A percentile compares a stretch with the other conserved stretches of the same genome.
These are phyloP conservation scores for Bacillus rossius DNA, from an alignment of 1,140 invertebrate species.

Conservation along the genomic window DNA sequence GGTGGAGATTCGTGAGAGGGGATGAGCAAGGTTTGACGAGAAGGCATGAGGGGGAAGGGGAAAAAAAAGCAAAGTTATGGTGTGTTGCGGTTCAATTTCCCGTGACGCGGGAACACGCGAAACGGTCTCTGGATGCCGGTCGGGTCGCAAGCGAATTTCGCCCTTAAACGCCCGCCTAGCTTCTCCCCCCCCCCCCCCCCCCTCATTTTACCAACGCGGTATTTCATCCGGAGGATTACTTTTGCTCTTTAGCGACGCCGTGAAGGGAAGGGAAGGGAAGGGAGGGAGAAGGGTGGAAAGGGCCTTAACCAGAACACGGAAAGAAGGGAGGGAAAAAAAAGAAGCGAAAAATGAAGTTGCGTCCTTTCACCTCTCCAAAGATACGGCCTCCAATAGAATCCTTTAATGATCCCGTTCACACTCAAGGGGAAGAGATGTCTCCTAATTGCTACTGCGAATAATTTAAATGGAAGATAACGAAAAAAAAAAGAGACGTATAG, in stretches of 20 bases:
- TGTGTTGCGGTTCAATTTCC: conserved; percentile 11
- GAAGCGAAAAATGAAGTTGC: too few relatives aligned
- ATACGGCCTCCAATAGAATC: too few relatives aligned
- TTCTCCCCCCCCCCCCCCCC: neutral
- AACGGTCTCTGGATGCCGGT: neutral
- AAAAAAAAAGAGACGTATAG: too few relatives aligned
- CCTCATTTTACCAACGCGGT: neutral
- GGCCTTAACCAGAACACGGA: neutral
- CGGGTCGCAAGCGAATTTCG: conserved; percentile 8
- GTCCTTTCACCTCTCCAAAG: too few relatives aligned
- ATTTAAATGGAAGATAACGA: too few relatives aligned
- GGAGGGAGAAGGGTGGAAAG: neutral
- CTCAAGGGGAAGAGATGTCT: too few relatives aligned
- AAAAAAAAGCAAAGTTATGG: neutral
- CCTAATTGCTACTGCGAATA: too few relatives aligned
- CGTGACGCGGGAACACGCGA: conserved; percentile 6
- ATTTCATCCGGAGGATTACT: conserved; percentile 13
- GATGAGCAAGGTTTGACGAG: neutral
- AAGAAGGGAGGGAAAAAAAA: too few relatives aligned
- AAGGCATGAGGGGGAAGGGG: neutral
- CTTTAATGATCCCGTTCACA: too few relatives aligned
- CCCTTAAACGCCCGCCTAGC: conserved; percentile 3
- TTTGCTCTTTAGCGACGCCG: neutral
- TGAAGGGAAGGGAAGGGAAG: neutral
- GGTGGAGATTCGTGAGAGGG: neutral